Evolutionary conservation across 2,888 invertebrate species (phyloP), one percentile per base, ranked within the genome.

Genomic region (Cremastobaeus sp.): DNA sequence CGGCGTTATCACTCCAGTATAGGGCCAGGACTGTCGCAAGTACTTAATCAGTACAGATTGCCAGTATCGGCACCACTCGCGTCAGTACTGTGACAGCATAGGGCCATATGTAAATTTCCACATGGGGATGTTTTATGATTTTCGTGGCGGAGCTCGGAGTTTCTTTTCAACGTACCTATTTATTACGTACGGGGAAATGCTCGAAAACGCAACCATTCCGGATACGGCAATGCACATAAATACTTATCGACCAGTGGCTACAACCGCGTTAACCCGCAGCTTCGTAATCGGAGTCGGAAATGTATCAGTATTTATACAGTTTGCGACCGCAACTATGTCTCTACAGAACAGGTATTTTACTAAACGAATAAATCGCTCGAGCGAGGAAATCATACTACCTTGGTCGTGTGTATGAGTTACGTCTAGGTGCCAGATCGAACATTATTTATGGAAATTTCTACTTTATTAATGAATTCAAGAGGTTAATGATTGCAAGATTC

Each of bases 271-370:
- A 64, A 55, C 74, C 74, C 57, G 65, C 65, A 74, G 60, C 59
- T 54, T 41, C 65, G 69, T 69, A 74, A 74, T 74, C 74, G 68
- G 64, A 70, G 70, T 54, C 59, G 64, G 70, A 74, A 70, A 70
- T 74, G 69, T 55, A 70, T 74, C 70, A 65, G 70, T 70, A 74
- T 74, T 74, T 74, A 74, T 74, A 74, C 55, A 74, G 70, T 66
- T 60, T 65, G 41, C 15, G 43, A 64, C 59, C 70, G 48, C 74
- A 69, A 54, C 74, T 59, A 60, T 66, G 74, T 75, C 66, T 64
- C 66, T 68, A 60, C 48, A 62, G 66, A 74, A 34, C 62, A 41
- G 55, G 45, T 62, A 66, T 70, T 74, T 70, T 64, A 14, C 69
- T 69, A 69, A 64, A 66, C 55, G 62, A 66, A 70, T 74, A 70